These are phyloP conservation scores for Tineola bisselliella DNA, from an alignment of 2,888 invertebrate species.

Conservation along the genomic window DNA sequence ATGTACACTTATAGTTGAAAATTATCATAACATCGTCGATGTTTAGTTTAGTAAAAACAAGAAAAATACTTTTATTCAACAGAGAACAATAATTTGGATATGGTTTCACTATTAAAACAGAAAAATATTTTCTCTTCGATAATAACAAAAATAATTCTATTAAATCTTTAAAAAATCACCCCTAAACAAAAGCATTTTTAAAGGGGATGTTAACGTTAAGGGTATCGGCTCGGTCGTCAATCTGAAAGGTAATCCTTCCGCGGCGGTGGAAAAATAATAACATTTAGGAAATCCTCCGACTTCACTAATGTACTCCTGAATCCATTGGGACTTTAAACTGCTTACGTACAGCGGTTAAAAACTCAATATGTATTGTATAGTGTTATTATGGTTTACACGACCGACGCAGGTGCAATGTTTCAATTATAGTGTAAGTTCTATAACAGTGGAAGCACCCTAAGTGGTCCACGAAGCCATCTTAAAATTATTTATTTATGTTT, in stretches of 20 bases:
- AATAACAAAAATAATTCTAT: not conserved
- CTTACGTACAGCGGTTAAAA: slow-evolving; percentile 25
- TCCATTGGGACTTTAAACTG: slow-evolving; percentile 52
- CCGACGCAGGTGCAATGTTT: too few relatives aligned
- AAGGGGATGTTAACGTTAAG: slow-evolving; percentile 8
- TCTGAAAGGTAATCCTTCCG: slow-evolving; percentile 27
- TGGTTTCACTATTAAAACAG: too few relatives aligned
- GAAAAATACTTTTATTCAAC: too few relatives aligned
- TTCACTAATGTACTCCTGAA: slow-evolving; percentile 41
- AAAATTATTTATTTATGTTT: too few relatives aligned
- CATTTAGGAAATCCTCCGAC: slow-evolving; percentile 37
- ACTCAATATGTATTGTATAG: not conserved
- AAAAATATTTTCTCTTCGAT: too few relatives aligned
- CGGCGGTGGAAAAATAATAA: slow-evolving; percentile 44
- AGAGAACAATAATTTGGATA: too few relatives aligned
- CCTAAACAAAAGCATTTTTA: not conserved
- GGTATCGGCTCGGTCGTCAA: slow-evolving; percentile 19
- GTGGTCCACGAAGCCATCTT: too few relatives aligned
- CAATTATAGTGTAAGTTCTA: too few relatives aligned
- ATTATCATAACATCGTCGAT: too few relatives aligned
- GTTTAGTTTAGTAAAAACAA: too few relatives aligned
- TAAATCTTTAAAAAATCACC: not conserved
- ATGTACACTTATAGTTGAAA: too few relatives aligned
- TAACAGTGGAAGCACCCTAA: too few relatives aligned
- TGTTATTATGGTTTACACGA: not conserved